A percentile compares a stretch with the other conserved stretches of the same genome.
These are phyloP conservation scores for Microctonus aethiopoides DNA, from an alignment of 2,888 invertebrate species.

Conservation along the genomic window DNA sequence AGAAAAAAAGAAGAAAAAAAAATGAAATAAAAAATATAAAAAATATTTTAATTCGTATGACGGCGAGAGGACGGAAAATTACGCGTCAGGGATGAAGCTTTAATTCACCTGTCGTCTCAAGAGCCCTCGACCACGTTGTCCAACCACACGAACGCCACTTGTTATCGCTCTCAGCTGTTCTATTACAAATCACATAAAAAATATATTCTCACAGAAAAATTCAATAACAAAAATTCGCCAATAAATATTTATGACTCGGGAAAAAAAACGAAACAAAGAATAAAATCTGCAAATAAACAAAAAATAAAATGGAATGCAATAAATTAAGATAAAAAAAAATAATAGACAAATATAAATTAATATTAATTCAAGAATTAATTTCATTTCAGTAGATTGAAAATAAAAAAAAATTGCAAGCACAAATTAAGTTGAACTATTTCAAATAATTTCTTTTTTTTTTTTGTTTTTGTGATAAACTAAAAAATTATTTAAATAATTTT, in stretches of 20 bases:
- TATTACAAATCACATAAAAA: constrained; percentile 6
- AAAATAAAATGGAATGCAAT: too few relatives aligned
- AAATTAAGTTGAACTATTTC: too few relatives aligned
- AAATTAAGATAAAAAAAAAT: too few relatives aligned
- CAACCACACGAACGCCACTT: constrained; percentile 26
- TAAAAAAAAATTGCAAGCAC: too few relatives aligned
- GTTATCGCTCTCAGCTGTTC: background rate
- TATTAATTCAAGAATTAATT: too few relatives aligned
- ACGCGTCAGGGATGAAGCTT: constrained; percentile 20
- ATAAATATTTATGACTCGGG: constrained; percentile 6
- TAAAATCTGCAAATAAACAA: too few relatives aligned
- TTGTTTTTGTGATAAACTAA: too few relatives aligned
- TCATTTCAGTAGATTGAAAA: too few relatives aligned
- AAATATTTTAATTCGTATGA: background rate
- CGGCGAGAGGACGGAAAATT: constrained; percentile 9
- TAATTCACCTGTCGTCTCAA: constrained; percentile 43
- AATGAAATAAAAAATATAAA: background rate
- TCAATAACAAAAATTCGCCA: background rate
- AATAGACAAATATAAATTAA: too few relatives aligned
- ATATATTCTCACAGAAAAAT: background rate
- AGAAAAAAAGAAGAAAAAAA: background rate
- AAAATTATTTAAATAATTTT: too few relatives aligned
- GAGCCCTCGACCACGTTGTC: constrained; percentile 35
- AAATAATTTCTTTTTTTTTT: too few relatives aligned
- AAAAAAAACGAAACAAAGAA: too few relatives aligned